Evolutionary conservation across 1,140 invertebrate species (phyloP).

Genomic region (Leptestheria dahalacensis): DNA sequence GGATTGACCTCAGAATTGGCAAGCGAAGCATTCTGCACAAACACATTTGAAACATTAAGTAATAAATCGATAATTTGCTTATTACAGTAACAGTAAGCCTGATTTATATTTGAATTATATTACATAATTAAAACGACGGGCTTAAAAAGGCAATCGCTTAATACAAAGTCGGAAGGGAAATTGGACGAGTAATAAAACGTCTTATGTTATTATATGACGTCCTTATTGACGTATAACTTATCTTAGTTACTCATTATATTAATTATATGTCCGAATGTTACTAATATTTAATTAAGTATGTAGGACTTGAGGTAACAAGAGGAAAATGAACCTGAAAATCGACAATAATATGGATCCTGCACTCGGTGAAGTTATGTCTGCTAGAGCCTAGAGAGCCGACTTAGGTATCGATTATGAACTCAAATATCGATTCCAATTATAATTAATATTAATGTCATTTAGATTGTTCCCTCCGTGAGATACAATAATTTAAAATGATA

Average conservation of each 20-base stretch:
- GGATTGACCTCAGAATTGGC: constrained; percentile 1
- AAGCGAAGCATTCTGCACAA: constrained; percentile 3
- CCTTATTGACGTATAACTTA: too few relatives aligned
- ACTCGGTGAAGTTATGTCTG: not conserved
- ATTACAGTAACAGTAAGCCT: too few relatives aligned
- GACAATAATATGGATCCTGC: not conserved
- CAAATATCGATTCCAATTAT: not conserved
- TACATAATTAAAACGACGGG: too few relatives aligned
- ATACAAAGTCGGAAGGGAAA: not conserved
- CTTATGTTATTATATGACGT: not conserved
- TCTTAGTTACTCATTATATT: not conserved
- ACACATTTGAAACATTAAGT: not conserved
- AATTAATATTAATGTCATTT: not conserved
- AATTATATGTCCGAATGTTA: too few relatives aligned
- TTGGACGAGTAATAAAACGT: not conserved
- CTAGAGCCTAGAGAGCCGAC: not conserved
- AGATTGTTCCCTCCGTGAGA: too few relatives aligned
- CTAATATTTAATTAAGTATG: not conserved
- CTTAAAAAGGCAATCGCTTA: not conserved
- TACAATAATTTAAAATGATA: not conserved
- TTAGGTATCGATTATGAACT: not conserved
- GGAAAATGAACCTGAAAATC: not conserved
- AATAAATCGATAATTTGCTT: too few relatives aligned
- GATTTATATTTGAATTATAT: too few relatives aligned
- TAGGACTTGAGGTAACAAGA: not conserved